These are phyloP conservation scores for Loripinus fragilis DNA, from an alignment of 2,888 invertebrate species.

Conservation along the genomic window DNA sequence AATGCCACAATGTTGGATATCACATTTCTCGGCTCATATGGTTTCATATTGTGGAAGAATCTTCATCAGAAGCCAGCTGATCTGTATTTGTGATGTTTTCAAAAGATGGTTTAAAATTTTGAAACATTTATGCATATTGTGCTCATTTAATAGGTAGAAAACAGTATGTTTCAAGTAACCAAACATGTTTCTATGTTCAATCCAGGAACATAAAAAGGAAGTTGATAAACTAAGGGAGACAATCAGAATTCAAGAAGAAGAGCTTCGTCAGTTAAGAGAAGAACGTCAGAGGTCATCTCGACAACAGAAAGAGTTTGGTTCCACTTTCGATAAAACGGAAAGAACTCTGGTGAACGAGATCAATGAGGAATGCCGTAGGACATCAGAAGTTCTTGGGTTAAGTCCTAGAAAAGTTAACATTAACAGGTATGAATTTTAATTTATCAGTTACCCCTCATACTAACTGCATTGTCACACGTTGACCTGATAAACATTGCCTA, in stretches of 20 bases:
- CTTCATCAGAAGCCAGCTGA: too few species aligned
- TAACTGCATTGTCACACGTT: too few species aligned
- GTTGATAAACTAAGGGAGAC: constrained; percentile 72
- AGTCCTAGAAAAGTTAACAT: constrained; percentile 75
- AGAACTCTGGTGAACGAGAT: constrained; percentile 77
- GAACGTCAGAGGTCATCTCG: constrained; percentile 65
- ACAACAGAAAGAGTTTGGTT: constrained; percentile 68
- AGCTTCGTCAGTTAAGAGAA: constrained; percentile 66
- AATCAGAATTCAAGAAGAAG: constrained; percentile 74
- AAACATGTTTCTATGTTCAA: neutral
- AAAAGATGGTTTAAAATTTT: too few species aligned
- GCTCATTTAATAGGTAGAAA: too few species aligned
- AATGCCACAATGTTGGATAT: too few species aligned
- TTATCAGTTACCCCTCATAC: too few species aligned
- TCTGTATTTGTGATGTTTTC: too few species aligned
- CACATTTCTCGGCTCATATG: too few species aligned
- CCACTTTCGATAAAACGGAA: constrained; percentile 71
- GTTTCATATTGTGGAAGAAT: too few species aligned
- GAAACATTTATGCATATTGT: too few species aligned
- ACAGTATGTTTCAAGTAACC: too few species aligned
- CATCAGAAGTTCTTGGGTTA: constrained; percentile 75
- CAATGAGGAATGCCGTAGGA: constrained; percentile 80
- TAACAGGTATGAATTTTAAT: constrained; percentile 68
- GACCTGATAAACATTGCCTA: too few species aligned
- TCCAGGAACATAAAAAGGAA: constrained; percentile 75